phyloP scores from a whole-genome alignment of 2,113 vertebrate genomes.

The Proteles cristata region DNA sequence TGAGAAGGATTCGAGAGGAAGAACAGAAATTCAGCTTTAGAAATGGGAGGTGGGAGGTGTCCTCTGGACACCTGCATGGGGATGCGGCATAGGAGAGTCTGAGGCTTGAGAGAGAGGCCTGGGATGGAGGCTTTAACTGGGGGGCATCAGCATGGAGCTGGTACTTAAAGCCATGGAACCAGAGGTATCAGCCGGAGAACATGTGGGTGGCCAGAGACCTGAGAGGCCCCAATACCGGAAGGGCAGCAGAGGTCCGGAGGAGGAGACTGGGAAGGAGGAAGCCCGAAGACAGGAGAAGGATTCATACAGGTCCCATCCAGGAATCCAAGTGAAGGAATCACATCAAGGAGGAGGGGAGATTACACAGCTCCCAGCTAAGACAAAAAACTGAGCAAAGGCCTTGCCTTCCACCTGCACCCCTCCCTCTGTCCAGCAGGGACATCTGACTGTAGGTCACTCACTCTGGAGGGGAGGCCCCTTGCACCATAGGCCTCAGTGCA shows the following conservation, averaged over 20 bases:
- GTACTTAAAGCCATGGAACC: not conserved
- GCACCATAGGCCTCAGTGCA: not conserved
- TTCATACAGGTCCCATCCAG: accelerated
- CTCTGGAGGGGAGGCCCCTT: not conserved
- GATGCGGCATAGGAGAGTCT: not conserved
- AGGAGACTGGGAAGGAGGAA: not conserved
- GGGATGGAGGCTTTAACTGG: not conserved
- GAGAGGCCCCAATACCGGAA: not conserved
- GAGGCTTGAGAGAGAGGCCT: not conserved
- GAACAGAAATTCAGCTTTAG: not conserved
- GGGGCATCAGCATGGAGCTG: too few species aligned
- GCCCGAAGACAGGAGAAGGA: not conserved
- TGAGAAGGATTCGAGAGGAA: accelerated
- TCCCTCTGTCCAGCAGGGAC: not conserved
- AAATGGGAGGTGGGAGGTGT: not conserved
- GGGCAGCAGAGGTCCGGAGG: not conserved
- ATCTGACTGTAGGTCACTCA: not conserved
- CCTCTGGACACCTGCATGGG: not conserved
- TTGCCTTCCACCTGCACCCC: not conserved
- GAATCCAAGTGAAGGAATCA: not conserved
- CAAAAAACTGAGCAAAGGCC: not conserved
- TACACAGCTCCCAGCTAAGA: not conserved
- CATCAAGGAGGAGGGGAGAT: not conserved
- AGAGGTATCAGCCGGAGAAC: not conserved
- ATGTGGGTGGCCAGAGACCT: not conserved